These are phyloP conservation scores for Thelaira solivaga DNA, from an alignment of 2,888 invertebrate species.

Conservation along the genomic window DNA sequence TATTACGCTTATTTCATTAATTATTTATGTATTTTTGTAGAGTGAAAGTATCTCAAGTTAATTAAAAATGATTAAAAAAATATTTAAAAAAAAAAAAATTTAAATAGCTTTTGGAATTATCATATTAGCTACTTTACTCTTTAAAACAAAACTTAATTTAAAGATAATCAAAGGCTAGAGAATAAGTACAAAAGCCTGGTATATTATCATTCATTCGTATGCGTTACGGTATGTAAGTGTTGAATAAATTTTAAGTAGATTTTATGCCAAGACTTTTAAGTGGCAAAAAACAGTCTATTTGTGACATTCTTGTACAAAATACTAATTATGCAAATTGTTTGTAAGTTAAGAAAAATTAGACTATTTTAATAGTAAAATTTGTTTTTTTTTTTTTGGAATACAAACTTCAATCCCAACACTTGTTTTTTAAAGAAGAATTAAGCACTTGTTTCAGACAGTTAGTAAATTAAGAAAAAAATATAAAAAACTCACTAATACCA, in stretches of 20 bases:
- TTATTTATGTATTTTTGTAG: too few relatives aligned
- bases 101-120: too few relatives aligned
- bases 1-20: too few relatives aligned
- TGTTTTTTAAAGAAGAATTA: neutral
- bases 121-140: too few relatives aligned
- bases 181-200: too few relatives aligned
- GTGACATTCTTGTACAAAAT: constrained; percentile 51
- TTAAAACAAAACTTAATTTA: too few relatives aligned
- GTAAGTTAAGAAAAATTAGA: constrained; percentile 59
- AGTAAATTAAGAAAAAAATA: constrained; percentile 9
- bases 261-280: constrained; percentile 53
- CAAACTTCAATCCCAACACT: neutral
- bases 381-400: constrained; percentile 15
- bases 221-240: constrained; percentile 26
- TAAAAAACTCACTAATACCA: too few relatives aligned
- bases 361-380: constrained; percentile 40
- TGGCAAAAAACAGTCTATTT: constrained; percentile 32
- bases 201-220: too few relatives aligned
- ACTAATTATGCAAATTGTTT: constrained; percentile 65
- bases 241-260: constrained; percentile 43
- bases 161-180: too few relatives aligned
- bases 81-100: too few relatives aligned
- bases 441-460: constrained; percentile 51
- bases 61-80: too few relatives aligned
- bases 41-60: too few relatives aligned